Conservation (phyloP, 2,888 invertebrate genomes). For the Drosophila glabriapex region DNA sequence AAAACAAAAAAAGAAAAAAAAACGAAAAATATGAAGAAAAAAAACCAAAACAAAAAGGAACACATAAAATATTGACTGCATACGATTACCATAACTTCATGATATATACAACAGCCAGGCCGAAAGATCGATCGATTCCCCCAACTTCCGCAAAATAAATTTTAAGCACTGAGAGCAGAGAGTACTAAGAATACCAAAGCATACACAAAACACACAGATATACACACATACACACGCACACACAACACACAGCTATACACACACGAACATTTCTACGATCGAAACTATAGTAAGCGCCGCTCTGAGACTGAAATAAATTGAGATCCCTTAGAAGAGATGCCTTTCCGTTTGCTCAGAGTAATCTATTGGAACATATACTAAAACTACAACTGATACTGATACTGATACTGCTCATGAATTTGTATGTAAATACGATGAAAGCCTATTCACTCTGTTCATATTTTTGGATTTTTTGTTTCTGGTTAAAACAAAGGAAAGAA, state of each 20-base stretch:
- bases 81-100: slow-evolving; percentile 55
- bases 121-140: slow-evolving; percentile 34
- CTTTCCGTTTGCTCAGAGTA: slow-evolving; percentile 44
- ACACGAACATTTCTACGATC: slow-evolving; percentile 33
- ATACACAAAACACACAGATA: not conserved
- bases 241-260: not conserved
- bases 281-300: slow-evolving; percentile 48
- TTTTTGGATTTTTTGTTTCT: slow-evolving; percentile 15
- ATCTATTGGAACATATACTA: slow-evolving; percentile 23
- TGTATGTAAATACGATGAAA: slow-evolving; percentile 19
- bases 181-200: slow-evolving; percentile 10
- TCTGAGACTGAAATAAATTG: slow-evolving; percentile 58
- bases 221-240: not conserved
- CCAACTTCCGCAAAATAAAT: slow-evolving; percentile 18
- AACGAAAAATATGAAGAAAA: slow-evolving; percentile 45
- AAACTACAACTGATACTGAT: slow-evolving; percentile 17
- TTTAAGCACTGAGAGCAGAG: slow-evolving; percentile 48
- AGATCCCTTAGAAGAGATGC: slow-evolving; percentile 25
- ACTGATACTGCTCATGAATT: slow-evolving; percentile 14
- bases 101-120: slow-evolving; percentile 37
- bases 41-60: slow-evolving; percentile 35
- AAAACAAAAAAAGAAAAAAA: slow-evolving; percentile 52
- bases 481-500: not conserved
- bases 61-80: slow-evolving; percentile 55
- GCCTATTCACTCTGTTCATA: slow-evolving; percentile 7